Percentiles rank a stretch among this genome's conserved stretches.
Evolutionary conservation across 1,140 invertebrate species (phyloP).

Genomic region (Linepithema humile): DNA sequence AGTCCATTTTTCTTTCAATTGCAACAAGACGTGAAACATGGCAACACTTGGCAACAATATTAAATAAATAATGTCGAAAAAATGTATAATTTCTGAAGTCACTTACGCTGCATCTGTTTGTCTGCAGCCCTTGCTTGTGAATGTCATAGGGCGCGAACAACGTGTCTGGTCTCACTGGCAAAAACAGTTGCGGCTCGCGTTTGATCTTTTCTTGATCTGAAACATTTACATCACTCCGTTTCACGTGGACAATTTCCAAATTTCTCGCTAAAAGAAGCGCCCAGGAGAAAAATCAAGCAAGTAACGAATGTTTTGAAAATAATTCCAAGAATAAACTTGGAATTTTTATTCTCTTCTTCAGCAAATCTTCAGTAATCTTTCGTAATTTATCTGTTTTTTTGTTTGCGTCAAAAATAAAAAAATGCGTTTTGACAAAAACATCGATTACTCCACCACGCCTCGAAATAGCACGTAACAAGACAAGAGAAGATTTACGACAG

Average conservation of each 20-base stretch:
- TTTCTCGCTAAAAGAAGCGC: slow-evolving; percentile 8
- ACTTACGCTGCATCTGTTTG: slow-evolving; percentile 83
- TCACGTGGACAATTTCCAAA: neutral
- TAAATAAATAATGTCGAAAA: neutral
- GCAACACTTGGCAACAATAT: too few species aligned
- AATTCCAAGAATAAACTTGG: too few species aligned
- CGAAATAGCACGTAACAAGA: neutral
- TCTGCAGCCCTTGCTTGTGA: slow-evolving; percentile 82
- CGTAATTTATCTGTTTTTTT: too few species aligned
- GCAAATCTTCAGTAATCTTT: neutral
- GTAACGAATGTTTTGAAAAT: too few species aligned
- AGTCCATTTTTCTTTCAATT: too few species aligned
- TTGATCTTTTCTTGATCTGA: slow-evolving; percentile 81
- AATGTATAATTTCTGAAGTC: neutral
- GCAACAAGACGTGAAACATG: too few species aligned
- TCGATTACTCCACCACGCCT: neutral
- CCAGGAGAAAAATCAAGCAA: neutral
- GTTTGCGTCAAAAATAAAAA: neutral
- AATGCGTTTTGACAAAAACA: neutral
- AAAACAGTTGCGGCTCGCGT: slow-evolving; percentile 82
- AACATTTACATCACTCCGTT: slow-evolving; percentile 55
- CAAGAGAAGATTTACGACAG: neutral
- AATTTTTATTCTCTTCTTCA: neutral
- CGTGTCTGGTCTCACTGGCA: slow-evolving; percentile 83
- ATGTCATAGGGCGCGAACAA: slow-evolving; percentile 83